Base-by-base conservation (phyloP, 2,888 invertebrate genomes). In the Petrophora chlorosata region DNA sequence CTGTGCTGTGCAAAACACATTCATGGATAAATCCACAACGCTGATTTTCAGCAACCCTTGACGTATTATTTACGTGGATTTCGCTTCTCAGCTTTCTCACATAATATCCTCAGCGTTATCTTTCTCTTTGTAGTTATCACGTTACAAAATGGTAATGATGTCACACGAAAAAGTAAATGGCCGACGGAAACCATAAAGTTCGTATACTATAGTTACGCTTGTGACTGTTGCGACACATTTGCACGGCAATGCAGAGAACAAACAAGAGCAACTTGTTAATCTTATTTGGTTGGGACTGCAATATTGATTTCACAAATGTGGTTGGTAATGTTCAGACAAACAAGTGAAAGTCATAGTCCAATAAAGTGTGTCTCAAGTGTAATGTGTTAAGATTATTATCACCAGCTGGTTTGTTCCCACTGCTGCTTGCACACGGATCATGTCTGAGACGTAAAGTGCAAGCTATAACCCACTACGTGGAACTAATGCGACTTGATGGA, bases 141-240 rank as follows among this genome's bases (percentile, higher is more conserved):
- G 22, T 38, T 26, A 32, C 41, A 22, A 19, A 49, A 17, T 38
- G 3, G 25, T 25, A 15, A 42, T 10, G 19, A 38, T 33, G 43
- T 49, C 28, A 28, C 38, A 40, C 29, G 45, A 13, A 14, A 23
- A 56, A 53, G 55, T 53, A 59, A 54, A 54, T 17, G 13, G 39
- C 28, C n/a, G 59, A 49, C 63, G 67, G 67, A 66, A 66, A 57
- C 55, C 49, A 59, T 62, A 56, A 68, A 65, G 39, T 59, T 56
- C 53, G 47, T 50, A 51, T 47, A 47, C 28, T 28, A 17, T 23
- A 34, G 14, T 26, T 30, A 50, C 49, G 35, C 39, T 39, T 23
- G 28, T 14, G 19, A 32, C 8, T 16, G 36, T 57, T 53, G 33
- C 53, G 12, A 36, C 41, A 55, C 45, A 22, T 43, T 43, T 30